Evolutionary conservation across 30 jellyfish, hydroid and myxozoan genomes (phyloP).

Genomic region (Morbakka virulenta): DNA sequence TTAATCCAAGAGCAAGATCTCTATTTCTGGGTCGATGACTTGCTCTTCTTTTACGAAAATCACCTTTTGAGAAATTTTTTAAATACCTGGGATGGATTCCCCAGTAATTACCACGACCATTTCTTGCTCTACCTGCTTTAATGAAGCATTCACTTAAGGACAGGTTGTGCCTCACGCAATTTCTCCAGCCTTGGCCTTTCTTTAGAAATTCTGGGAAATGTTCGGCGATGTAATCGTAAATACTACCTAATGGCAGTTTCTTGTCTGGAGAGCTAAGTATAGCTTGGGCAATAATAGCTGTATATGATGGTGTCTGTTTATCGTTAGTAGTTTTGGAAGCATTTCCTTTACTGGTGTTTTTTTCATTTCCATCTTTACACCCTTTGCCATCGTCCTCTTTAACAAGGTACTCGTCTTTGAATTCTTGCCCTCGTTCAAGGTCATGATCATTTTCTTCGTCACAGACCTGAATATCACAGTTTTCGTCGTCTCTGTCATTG

Average conservation of each 20-base stretch:
- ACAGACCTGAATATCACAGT: not conserved
- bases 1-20: constrained; percentile 66
- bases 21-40: constrained; percentile 95
- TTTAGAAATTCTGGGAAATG: constrained; percentile 92
- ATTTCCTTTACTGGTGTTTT: not conserved
- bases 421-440: constrained; percentile 38
- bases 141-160: constrained; percentile 94
- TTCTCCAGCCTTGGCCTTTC: constrained; percentile 99
- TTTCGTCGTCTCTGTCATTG: constrained; percentile 8
- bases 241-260: constrained; percentile 91
- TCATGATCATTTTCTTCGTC: not conserved
- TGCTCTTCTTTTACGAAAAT: constrained; percentile 90
- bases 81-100: constrained; percentile 96
- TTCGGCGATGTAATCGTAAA: constrained; percentile 94
- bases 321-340: constrained; percentile 14
- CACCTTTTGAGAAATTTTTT: constrained; percentile 94
- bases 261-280: constrained; percentile 89
- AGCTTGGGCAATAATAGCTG: constrained; percentile 98
- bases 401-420: constrained; percentile 20
- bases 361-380: not conserved
- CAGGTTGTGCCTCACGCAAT: constrained; percentile 93
- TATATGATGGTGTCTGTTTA: constrained; percentile 85
- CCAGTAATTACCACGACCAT: constrained; percentile 99
- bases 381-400: constrained; percentile 27
- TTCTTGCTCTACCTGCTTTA: constrained; percentile 97